Evolutionary conservation across 1,140 invertebrate species (phyloP), one percentile per base, ranked within the genome.

Genomic region (Bombyx mori): DNA sequence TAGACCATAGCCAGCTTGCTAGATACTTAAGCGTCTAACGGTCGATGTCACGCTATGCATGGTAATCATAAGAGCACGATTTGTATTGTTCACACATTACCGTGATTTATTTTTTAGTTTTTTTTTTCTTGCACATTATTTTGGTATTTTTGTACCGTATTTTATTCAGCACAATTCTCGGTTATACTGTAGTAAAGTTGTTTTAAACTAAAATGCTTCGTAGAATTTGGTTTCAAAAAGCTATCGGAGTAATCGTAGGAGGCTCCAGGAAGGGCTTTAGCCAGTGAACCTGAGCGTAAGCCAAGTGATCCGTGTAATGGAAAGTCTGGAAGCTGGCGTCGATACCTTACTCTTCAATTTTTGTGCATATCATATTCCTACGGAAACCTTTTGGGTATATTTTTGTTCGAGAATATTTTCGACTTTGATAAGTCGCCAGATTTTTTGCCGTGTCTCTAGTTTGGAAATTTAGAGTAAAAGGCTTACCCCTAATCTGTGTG

Each of bases 21-120:
- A 81, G 71, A 66, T 76, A 76, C 63, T 72, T 63, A 68, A 68
- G 71, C 72, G 73, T 77, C 69, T 82, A 84, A 86, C 75, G 73
- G 72, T 76, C 77, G 73, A 74, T 79, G 73, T 73, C 80, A 84
- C 83, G 83, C 83, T 76, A 82, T 87, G 83, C 83, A 87, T 87
- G 83, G 70, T 83, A 82, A 85, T 70, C 65, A 68, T 87, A 84
- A 87, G 82, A 80, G 83, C 83, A 86, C 83, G 78, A 74, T 62
- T 78, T 75, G 26, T 44, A 44, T 54, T 49, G 8, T 56, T 49
- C 26, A 48, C 46, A 75, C 56, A 68, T 61, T 77, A 73, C 75
- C 52, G 69, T 77, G 61, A 73, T 73, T 58, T 75, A 62, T 42
- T 61, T 52, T 63, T 69, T 73, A 69, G n/a, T 77, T 67, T 71